Evolutionary conservation across 2,113 vertebrate genomes (phyloP).

Genomic region (Eclectus roratus): DNA sequence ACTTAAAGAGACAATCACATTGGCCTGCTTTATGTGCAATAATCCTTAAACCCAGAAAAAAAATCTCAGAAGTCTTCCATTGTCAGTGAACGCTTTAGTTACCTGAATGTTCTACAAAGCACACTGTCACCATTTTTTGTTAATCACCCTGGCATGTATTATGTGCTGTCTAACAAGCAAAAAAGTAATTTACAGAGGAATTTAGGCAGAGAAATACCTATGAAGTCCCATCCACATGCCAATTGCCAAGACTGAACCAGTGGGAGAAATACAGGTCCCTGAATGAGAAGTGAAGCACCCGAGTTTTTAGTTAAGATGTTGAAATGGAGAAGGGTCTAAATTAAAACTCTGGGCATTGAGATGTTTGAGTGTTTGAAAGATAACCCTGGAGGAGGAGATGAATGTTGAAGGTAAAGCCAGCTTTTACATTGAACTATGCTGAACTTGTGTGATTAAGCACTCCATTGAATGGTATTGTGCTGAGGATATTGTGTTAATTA

Average conservation of each 20-base stretch:
- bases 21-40: neutral
- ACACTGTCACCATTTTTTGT: neutral
- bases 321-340: neutral
- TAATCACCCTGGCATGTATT: neutral
- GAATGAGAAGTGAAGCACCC: neutral
- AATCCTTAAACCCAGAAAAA: neutral
- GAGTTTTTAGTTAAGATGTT: neutral
- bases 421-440: neutral
- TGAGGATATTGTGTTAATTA: neutral
- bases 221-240: accelerated
- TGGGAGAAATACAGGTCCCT: neutral
- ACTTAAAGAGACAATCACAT: neutral
- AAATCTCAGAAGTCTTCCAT: neutral
- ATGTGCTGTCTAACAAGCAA: neutral
- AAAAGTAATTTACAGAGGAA: neutral
- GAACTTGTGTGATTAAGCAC: neutral
- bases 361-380: neutral
- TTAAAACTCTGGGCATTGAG: neutral
- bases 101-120: neutral
- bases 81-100: neutral
- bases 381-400: neutral
- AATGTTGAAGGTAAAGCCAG: neutral
- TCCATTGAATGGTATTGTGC: neutral
- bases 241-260: neutral
- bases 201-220: neutral